Conservation (phyloP, 2,113 vertebrate genomes). For the Lontra canadensis region DNA sequence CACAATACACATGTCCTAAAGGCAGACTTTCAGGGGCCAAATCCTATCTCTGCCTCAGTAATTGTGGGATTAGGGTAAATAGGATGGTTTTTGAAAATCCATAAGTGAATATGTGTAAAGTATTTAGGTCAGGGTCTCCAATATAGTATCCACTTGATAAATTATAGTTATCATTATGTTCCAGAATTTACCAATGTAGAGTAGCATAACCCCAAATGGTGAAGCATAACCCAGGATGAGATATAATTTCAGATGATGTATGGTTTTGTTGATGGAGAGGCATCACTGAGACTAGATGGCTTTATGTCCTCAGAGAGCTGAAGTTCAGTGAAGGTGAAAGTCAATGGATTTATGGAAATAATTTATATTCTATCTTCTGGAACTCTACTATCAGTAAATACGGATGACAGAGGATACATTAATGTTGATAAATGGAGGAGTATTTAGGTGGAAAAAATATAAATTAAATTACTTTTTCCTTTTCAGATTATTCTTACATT, state of each 20-base stretch:
- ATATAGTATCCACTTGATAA: not conserved
- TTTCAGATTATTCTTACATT: constrained; percentile 19
- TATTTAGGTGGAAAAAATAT: not conserved
- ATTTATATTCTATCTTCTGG: not conserved
- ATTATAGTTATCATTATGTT: not conserved
- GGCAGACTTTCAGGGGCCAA: not conserved
- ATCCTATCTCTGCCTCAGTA: not conserved
- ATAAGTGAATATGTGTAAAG: not conserved
- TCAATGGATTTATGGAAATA: not conserved
- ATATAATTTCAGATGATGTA: not conserved
- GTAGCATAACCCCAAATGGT: not conserved
- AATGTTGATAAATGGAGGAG: not conserved
- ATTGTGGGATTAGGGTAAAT: not conserved
- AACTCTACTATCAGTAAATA: not conserved
- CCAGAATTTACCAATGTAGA: not conserved
- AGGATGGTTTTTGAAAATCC: not conserved
- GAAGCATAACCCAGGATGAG: not conserved
- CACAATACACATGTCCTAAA: not conserved
- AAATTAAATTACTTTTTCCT: not conserved
- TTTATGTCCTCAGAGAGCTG: not conserved
- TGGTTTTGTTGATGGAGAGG: not conserved
- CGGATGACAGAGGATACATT: not conserved
- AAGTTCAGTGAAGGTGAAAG: not conserved
- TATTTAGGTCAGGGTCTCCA: not conserved
- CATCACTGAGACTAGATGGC: not conserved